A percentile compares a stretch with the other conserved stretches of the same genome.
phyloP scores from a whole-genome alignment of 2,797 vertebrate species.

The Lagodon rhomboides region DNA sequence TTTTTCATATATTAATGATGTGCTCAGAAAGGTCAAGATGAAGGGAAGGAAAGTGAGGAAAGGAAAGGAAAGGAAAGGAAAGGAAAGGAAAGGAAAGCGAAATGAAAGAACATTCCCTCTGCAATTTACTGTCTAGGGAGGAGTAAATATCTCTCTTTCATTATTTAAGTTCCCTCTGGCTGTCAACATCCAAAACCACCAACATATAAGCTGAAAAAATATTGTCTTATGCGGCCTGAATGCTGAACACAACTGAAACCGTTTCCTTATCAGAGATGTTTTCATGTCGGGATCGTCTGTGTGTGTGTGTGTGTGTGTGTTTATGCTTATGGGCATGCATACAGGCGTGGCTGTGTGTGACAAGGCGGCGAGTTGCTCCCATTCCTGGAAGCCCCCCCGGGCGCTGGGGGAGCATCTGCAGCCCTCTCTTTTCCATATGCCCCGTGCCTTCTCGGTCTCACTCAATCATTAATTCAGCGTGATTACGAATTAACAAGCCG shows the following conservation, averaged over 20 bases:
- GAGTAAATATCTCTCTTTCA: slow-evolving; percentile 65
- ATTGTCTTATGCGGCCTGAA: slow-evolving; percentile 44
- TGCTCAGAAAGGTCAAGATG: neutral
- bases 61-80: neutral
- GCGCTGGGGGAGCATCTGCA: slow-evolving; percentile 77
- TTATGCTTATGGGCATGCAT: slow-evolving; percentile 48
- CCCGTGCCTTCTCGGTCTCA: slow-evolving; percentile 75
- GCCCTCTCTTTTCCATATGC: slow-evolving; percentile 81
- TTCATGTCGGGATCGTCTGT: slow-evolving; percentile 30
- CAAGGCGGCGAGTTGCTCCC: slow-evolving; percentile 65
- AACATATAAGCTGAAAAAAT: slow-evolving; percentile 36
- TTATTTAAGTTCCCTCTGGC: slow-evolving; percentile 58
- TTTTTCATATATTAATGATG: slow-evolving; percentile 27
- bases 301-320: slow-evolving; percentile 26
- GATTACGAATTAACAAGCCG: slow-evolving; percentile 84
- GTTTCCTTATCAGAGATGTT: slow-evolving; percentile 45
- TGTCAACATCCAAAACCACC: slow-evolving; percentile 42
- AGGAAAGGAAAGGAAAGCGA: slow-evolving; percentile 12
- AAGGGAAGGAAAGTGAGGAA: neutral
- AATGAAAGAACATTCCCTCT: slow-evolving; percentile 5
- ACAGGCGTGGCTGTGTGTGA: slow-evolving; percentile 56
- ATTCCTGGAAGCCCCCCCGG: slow-evolving; percentile 63
- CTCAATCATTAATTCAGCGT: slow-evolving; percentile 84
- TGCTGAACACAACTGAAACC: slow-evolving; percentile 47
- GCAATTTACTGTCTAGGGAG: slow-evolving; percentile 46